A percentile compares a stretch with the other conserved stretches of the same genome.
Conservation (phyloP, 2,797 vertebrate species). For the Dromococcyx pavoninus region DNA sequence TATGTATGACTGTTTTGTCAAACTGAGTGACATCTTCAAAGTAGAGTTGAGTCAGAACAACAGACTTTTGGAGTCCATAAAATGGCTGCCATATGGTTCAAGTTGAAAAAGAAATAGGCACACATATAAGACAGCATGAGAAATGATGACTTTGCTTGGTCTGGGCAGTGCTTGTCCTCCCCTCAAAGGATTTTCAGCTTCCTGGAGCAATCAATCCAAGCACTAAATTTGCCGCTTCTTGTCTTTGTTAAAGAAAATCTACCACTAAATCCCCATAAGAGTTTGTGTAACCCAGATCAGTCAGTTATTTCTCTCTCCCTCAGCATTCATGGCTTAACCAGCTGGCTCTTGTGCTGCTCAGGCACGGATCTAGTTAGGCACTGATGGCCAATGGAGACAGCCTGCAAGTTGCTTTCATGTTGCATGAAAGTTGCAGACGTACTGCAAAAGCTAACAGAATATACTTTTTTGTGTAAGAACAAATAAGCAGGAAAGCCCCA, state of each 20-base stretch:
- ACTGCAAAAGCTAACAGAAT: slow-evolving; percentile 7
- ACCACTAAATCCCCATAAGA: slow-evolving; percentile 47
- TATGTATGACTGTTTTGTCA: neutral
- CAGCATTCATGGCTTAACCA: slow-evolving; percentile 31
- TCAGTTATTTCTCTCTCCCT: slow-evolving; percentile 46
- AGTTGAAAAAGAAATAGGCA: slow-evolving; percentile 8
- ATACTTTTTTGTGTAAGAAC: slow-evolving; percentile 20
- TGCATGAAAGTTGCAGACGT: neutral
- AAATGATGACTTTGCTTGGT: slow-evolving; percentile 29
- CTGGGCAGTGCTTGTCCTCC: slow-evolving; percentile 23
- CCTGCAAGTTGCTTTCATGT: neutral
- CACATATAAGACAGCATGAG: slow-evolving; percentile 14
- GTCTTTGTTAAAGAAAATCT: slow-evolving; percentile 55
- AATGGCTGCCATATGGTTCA: neutral
- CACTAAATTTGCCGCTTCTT: slow-evolving; percentile 32
- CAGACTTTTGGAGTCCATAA: neutral
- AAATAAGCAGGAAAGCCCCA: slow-evolving; percentile 53
- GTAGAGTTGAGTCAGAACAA: neutral
- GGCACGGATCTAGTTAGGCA: neutral
- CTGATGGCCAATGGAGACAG: neutral
- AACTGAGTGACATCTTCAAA: neutral
- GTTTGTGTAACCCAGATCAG: slow-evolving; percentile 57
- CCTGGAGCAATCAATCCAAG: slow-evolving; percentile 54
- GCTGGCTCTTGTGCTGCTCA: neutral
- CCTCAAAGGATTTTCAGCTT: slow-evolving; percentile 41